These are phyloP conservation scores for Spongia lamella DNA, from an alignment of 37 sponge, comb jelly and placozoan species.

Conservation along the genomic window DNA sequence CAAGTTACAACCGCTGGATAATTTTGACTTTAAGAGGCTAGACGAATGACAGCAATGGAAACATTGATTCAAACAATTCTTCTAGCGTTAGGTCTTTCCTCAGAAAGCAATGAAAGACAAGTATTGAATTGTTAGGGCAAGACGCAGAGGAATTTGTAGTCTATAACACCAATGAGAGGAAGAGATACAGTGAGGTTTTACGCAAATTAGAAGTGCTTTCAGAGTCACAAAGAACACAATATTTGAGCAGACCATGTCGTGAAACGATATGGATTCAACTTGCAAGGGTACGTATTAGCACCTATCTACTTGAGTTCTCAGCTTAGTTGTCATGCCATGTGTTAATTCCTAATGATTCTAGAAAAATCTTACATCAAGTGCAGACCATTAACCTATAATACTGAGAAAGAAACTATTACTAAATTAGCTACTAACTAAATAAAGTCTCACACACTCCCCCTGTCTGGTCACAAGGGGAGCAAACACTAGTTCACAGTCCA, in stretches of 20 bases:
- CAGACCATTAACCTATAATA: neutral
- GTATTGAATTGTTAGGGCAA: neutral
- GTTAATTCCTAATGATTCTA: neutral
- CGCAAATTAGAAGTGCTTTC: neutral
- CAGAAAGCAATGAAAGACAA: neutral
- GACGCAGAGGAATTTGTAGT: neutral
- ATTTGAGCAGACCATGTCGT: slow-evolving; percentile 1
- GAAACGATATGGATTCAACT: too few relatives aligned
- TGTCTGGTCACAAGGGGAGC: too few relatives aligned
- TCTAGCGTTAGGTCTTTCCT: neutral
- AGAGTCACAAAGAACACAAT: neutral
- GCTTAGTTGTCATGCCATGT: neutral
- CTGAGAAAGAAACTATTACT: too few relatives aligned
- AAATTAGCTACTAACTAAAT: too few relatives aligned
- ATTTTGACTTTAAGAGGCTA: neutral
- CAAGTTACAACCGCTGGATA: too few relatives aligned
- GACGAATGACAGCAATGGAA: slow-evolving; percentile 2
- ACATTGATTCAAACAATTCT: neutral
- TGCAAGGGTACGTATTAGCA: too few relatives aligned
- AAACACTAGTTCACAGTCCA: too few relatives aligned
- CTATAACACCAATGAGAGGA: slow-evolving; percentile 3
- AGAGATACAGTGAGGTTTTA: neutral
- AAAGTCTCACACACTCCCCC: neutral
- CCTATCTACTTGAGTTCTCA: too few relatives aligned
- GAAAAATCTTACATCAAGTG: too few relatives aligned